Evolutionary conservation across 2,888 invertebrate genomes (phyloP).

Genomic region (Liodrosophila aerea): DNA sequence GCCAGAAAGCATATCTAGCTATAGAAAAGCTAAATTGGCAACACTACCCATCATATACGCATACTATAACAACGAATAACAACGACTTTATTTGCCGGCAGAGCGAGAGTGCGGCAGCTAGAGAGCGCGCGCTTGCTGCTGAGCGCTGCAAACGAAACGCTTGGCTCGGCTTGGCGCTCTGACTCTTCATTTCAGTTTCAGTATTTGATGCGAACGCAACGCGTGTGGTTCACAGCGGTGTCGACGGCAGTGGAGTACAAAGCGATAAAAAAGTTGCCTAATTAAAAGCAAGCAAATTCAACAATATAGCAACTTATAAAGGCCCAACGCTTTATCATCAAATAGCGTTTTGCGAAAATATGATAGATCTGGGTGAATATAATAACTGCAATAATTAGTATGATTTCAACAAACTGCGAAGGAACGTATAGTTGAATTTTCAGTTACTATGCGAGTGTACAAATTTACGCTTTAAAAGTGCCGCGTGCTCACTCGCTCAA

Average conservation of each 20-base stretch:
- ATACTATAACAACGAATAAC: no score
- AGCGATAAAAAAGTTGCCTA: conserved; percentile 21
- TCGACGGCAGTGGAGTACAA: conserved; percentile 13
- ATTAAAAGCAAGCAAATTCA: conserved; percentile 35
- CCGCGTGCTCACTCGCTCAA: conserved; percentile 47
- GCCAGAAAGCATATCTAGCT: no score
- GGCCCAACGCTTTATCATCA: conserved; percentile 9
- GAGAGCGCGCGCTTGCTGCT: conserved; percentile 16
- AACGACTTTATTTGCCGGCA: no score
- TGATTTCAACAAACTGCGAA: no score
- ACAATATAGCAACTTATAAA: conserved; percentile 1
- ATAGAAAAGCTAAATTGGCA: no score
- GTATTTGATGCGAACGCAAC: conserved; percentile 54
- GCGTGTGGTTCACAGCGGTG: conserved; percentile 56
- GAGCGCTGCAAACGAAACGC: conserved; percentile 20
- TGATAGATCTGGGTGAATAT: conserved; percentile 64
- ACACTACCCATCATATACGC: no score
- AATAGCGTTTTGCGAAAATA: conserved; percentile 46
- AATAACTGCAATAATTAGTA: conserved; percentile 11
- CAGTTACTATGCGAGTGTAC: not conserved
- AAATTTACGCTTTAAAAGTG: conserved; percentile 23
- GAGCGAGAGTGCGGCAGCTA: no score
- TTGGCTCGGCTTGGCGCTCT: conserved; percentile 22
- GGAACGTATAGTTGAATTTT: conserved; percentile 2
- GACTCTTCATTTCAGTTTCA: conserved; percentile 25